A percentile compares a stretch with the other conserved stretches of the same genome.
These are phyloP conservation scores for Theodoxus fluviatilis DNA, from an alignment of 2,888 invertebrate species.

Conservation along the genomic window DNA sequence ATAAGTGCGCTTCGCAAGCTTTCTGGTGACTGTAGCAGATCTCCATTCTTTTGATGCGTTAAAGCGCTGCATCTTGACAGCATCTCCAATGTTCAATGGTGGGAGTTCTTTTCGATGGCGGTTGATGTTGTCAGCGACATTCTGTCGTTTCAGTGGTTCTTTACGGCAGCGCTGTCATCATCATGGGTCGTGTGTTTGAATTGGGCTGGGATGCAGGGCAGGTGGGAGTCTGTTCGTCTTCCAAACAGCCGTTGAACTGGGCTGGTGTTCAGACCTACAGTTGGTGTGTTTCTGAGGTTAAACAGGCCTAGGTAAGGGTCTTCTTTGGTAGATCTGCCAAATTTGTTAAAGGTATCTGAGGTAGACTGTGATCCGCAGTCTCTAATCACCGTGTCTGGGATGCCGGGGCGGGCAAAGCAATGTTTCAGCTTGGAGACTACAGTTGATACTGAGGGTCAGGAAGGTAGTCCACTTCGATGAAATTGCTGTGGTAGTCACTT, in stretches of 20 bases:
- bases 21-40: neutral
- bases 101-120: conserved; percentile 2
- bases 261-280: conserved; percentile 14
- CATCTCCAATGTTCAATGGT: neutral
- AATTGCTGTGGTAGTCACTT: conserved; percentile 36
- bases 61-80: neutral
- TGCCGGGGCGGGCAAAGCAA: conserved; percentile 31
- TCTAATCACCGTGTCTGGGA: conserved; percentile 25
- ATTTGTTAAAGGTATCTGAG: conserved; percentile 24
- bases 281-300: conserved; percentile 24
- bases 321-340: conserved; percentile 10
- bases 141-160: neutral
- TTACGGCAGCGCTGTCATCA: neutral
- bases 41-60: neutral
- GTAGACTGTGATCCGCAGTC: conserved; percentile 27
- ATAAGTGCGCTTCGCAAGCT: neutral
- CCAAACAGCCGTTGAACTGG: conserved; percentile 24
- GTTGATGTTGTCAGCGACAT: neutral
- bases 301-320: conserved; percentile 28
- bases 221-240: neutral
- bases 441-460: conserved; percentile 25
- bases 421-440: conserved; percentile 35
- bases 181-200: neutral
- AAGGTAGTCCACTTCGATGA: conserved; percentile 35
- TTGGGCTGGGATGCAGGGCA: conserved; percentile 11